Percentiles rank a stretch among this genome's conserved stretches.
These are phyloP conservation scores for Nipponacmea schrenckii DNA, from an alignment of 2,888 invertebrate genomes.

Conservation along the genomic window DNA sequence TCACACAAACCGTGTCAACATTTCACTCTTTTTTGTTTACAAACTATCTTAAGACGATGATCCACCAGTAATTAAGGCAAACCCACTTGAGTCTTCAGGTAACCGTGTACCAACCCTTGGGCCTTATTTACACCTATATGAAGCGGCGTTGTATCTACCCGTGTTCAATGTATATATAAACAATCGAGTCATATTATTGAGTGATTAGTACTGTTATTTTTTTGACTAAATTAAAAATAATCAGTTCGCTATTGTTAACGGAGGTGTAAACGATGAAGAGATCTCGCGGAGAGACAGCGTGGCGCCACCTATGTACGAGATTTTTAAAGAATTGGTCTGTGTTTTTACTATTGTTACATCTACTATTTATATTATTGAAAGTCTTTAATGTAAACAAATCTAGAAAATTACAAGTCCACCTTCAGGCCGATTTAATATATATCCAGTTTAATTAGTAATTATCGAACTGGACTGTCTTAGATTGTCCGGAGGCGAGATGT, in stretches of 20 bases:
- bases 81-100: not conserved
- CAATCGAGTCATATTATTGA: not conserved
- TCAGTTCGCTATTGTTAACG: not conserved
- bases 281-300: not conserved
- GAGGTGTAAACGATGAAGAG: not conserved
- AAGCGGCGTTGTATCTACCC: no score
- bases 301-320: not conserved
- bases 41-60: not conserved
- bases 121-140: not conserved
- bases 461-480: slow-evolving; percentile 3
- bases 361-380: no score
- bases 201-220: not conserved
- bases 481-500: not conserved
- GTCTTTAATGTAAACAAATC: not conserved
- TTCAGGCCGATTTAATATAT: not conserved
- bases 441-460: not conserved
- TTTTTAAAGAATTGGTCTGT: not conserved
- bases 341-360: no score
- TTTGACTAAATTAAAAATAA: not conserved
- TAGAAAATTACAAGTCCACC: not conserved
- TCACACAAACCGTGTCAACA: slow-evolving; percentile 5
- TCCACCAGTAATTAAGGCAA: not conserved
- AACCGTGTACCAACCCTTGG: not conserved
- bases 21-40: not conserved
- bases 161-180: not conserved